Evolutionary conservation across 1,140 invertebrate genomes (phyloP).

Genomic region (Sipha flava): DNA sequence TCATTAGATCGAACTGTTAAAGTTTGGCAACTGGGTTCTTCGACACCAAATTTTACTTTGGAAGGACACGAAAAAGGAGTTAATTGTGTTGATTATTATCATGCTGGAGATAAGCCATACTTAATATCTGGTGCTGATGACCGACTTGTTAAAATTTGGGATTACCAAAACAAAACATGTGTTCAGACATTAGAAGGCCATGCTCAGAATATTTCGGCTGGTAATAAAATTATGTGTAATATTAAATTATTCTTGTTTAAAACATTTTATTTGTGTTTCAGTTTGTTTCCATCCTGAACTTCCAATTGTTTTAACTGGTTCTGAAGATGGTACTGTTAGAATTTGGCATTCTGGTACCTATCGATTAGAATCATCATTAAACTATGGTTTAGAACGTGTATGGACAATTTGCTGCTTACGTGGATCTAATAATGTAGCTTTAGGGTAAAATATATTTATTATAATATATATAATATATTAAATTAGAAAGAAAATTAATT

Average conservation of each 20-base stretch:
- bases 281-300: constrained; percentile 95
- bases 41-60: constrained; percentile 94
- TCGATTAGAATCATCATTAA: constrained; percentile 88
- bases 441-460: constrained; percentile 55
- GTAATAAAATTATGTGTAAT: constrained; percentile 34
- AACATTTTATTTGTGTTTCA: constrained; percentile 41
- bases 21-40: constrained; percentile 94
- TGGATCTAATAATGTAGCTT: constrained; percentile 92
- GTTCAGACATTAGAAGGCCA: constrained; percentile 97
- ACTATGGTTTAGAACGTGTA: constrained; percentile 95
- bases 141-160: constrained; percentile 96
- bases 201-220: constrained; percentile 85
- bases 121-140: constrained; percentile 98
- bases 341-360: constrained; percentile 99
- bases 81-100: constrained; percentile 98
- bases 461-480: background rate
- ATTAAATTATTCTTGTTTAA: background rate
- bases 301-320: constrained; percentile 93
- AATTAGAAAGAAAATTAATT: background rate
- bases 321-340: constrained; percentile 91
- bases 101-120: constrained; percentile 99
- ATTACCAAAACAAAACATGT: constrained; percentile 99
- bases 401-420: constrained; percentile 95
- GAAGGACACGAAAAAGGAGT: constrained; percentile 99
- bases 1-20: constrained; percentile 96